Evolutionary conservation across 2,888 invertebrate species (phyloP).

Genomic region (Unio pictorum): DNA sequence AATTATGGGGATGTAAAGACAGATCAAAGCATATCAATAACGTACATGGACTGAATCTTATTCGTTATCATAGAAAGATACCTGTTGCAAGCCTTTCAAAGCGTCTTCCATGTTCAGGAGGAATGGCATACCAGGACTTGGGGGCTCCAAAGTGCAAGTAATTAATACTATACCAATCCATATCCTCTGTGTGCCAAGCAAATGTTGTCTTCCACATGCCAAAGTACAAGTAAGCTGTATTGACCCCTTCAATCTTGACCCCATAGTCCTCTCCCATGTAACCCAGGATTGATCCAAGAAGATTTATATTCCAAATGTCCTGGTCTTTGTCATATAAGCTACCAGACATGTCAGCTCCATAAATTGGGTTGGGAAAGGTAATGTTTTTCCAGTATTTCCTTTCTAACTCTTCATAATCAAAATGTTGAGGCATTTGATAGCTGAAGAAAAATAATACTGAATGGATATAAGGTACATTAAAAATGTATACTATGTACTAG

Average conservation of each 20-base stretch:
- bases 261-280: slow-evolving; percentile 95
- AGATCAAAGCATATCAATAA: too few species aligned
- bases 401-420: slow-evolving; percentile 71
- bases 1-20: too few species aligned
- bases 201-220: slow-evolving; percentile 99
- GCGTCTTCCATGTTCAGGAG: slow-evolving; percentile 93
- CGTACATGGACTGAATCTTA: too few species aligned
- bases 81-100: slow-evolving; percentile 88
- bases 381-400: slow-evolving; percentile 99
- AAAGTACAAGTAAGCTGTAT: slow-evolving; percentile 98
- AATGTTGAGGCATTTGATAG: slow-evolving; percentile 67
- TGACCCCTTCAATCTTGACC: slow-evolving; percentile 87
- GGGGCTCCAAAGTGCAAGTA: slow-evolving; percentile 77
- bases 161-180: slow-evolving; percentile 99
- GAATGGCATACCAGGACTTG: slow-evolving; percentile 93
- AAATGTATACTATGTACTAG: too few species aligned
- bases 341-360: slow-evolving; percentile 98
- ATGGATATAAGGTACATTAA: not conserved
- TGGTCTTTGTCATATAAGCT: slow-evolving; percentile 90
- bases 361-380: slow-evolving; percentile 94
- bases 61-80: slow-evolving; percentile 13
- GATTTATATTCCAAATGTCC: slow-evolving; percentile 93
- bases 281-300: slow-evolving; percentile 93
- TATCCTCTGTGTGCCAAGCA: slow-evolving; percentile 99
- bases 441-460: slow-evolving; percentile 35